Percentiles rank a stretch among this genome's conserved stretches.
These are phyloP conservation scores for Leucopsar rothschildi DNA, from an alignment of 2,113 vertebrate species.

Conservation along the genomic window DNA sequence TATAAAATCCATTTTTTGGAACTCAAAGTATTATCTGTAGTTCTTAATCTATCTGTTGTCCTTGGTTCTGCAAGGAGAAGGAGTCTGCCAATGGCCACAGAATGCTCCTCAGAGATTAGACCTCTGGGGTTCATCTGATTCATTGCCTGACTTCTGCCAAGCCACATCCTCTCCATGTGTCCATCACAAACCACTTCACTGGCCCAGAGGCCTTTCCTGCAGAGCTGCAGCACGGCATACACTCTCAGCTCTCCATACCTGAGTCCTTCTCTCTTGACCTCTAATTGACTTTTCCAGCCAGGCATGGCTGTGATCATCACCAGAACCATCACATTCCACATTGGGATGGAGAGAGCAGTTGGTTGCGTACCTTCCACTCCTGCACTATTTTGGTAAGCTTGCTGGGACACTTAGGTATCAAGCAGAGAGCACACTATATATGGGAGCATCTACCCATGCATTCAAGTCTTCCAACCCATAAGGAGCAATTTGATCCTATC, in stretches of 20 bases:
- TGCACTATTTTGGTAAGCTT: neutral
- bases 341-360: neutral
- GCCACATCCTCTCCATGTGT: neutral
- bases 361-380: neutral
- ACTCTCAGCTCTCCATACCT: neutral
- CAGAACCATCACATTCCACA: neutral
- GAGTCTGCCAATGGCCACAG: neutral
- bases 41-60: neutral
- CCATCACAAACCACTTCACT: neutral
- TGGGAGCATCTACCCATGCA: constrained; percentile 26
- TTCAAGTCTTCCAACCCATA: neutral
- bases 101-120: fast-evolving
- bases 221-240: neutral
- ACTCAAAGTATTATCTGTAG: neutral
- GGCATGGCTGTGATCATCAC: fast-evolving
- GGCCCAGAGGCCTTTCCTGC: neutral
- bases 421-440: constrained; percentile 4
- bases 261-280: neutral
- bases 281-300: neutral
- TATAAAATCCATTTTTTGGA: neutral
- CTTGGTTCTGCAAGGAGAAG: neutral
- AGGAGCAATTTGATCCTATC: constrained; percentile 28
- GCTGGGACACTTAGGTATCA: neutral
- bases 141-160: neutral
- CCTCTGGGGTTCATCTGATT: neutral